phyloP scores from a whole-genome alignment of 1,140 invertebrate species.

The Batillaria attramentaria region DNA sequence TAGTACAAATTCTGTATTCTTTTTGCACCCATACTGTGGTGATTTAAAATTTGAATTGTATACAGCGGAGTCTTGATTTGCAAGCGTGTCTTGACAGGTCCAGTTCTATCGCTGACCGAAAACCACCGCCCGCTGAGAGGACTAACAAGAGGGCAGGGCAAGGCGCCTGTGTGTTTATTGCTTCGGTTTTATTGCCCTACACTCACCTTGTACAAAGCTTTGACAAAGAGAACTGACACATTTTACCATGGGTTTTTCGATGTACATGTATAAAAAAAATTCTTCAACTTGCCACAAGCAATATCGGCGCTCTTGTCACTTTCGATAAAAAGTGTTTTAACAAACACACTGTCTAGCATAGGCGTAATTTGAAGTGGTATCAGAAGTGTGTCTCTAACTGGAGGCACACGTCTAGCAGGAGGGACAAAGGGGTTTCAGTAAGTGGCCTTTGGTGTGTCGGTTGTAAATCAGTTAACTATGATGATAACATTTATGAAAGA shows the following conservation, averaged over 20 bases:
- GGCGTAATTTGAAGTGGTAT: neutral
- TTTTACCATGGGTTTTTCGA: too few species aligned
- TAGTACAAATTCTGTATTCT: constrained; percentile 17
- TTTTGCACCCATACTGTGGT: neutral
- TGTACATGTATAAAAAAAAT: too few species aligned
- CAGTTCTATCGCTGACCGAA: neutral
- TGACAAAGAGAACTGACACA: too few species aligned
- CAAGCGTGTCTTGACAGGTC: neutral
- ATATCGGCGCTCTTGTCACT: neutral
- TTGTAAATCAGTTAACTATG: neutral
- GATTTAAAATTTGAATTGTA: neutral
- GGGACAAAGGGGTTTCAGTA: neutral
- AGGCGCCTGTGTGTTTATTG: neutral
- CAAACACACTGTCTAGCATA: too few species aligned
- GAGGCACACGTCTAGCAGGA: neutral
- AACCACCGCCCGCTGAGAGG: neutral
- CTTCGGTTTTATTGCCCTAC: too few species aligned
- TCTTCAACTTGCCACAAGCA: too few species aligned
- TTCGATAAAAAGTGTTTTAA: neutral
- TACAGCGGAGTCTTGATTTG: neutral
- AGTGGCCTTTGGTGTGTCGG: too few species aligned
- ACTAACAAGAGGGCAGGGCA: neutral
- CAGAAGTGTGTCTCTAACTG: neutral
- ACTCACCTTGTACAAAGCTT: too few species aligned
- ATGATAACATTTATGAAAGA: constrained; percentile 13